Base-by-base conservation (phyloP, 1,140 invertebrate species). In the Phenacoccus solenopsis region DNA sequence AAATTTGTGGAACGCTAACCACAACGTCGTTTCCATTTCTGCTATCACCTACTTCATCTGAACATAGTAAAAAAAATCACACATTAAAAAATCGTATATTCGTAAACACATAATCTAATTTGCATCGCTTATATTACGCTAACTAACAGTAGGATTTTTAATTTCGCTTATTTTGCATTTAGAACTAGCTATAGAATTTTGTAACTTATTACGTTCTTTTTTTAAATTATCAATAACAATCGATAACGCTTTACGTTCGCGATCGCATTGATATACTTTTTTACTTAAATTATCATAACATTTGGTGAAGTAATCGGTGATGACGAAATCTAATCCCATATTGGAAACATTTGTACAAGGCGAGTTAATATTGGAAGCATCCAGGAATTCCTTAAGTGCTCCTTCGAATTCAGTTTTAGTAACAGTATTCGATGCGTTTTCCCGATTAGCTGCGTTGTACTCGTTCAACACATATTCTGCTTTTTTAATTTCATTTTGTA, bases 1-100 rank as follows among this genome's bases (percentile, higher is more conserved):
- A 71, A 35, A 69, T 71, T 13, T 61, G 64, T 38, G 70, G 69
- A 22, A 70, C 72, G 2, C 32, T 70, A 4, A 70, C 70, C 0
- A 49, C 56, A 27, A 68, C 69, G 12, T 69, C 38, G 61, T 57
- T 13, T 56, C 24, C 24, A 32, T 38, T 28, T n/a, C n/a, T n/a
- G 9, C 30, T 12, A 22, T 21, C 28, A 4, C n/a, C 21, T 4
- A 20, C 25, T 64, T 20, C 25, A 38, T 38, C 32, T n/a, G n/a
- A n/a, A n/a, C n/a, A n/a, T n/a, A n/a, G n/a, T n/a, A n/a, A n/a
- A n/a, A n/a, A n/a, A n/a, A n/a, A n/a, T n/a, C n/a, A n/a, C n/a
- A n/a, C n/a, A n/a, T n/a, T n/a, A n/a, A n/a, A n/a, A n/a, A n/a
- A n/a, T n/a, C n/a, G n/a, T n/a, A n/a, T n/a, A n/a, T n/a, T n/a